Evolutionary conservation across 2,888 invertebrate genomes (phyloP), one percentile per base, ranked within the genome.

Genomic region (Stenolophus ochropezus): DNA sequence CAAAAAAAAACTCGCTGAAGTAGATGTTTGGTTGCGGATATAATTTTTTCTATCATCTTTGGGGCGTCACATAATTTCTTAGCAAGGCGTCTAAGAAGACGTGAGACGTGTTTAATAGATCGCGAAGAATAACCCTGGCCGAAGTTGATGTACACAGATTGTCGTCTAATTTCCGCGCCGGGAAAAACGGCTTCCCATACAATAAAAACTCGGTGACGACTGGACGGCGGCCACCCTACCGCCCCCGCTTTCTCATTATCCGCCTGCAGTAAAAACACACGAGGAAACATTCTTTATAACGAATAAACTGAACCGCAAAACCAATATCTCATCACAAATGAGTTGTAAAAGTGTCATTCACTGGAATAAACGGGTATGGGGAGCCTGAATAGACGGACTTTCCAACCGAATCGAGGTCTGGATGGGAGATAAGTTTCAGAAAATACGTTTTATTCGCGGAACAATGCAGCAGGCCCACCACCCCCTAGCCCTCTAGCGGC

Each of bases 311-410:
- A 77, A 77, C 77, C 77, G 47, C 23, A 77, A 71, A 80, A 53
- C 80, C 80, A 80, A 79, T 80, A 80, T 80, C 71, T 80, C 80
- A 73, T 69, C 80, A 71, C 80, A 80, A 80, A 80, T 80, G 80
- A 80, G 80, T 80, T 80, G 71, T 80, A 80, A 80, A 80, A 80
- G 80, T 80, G 80, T 80, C 80, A 73, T 80, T 80, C 80, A 80
- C 47, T 53, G 58, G 20, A 76, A 53, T 76, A 76, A 76, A 76
- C 76, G 76, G 76, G 76, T 53, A 27, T 20, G 33, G 18, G 53
- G 25, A 33, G 20, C 56, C 27, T 56, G 47, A 77, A 77, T 77
- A 47, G 77, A 77, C 20, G 65, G 65, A 77, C 77, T 77, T 77
- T 77, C 47, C 61, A 77, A 77, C 42, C 77, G 77, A 61, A 61